A percentile compares a stretch with the other conserved stretches of the same genome.
Evolutionary conservation across 2,797 vertebrate genomes (phyloP).

Genomic region (Clarias fuscus): DNA sequence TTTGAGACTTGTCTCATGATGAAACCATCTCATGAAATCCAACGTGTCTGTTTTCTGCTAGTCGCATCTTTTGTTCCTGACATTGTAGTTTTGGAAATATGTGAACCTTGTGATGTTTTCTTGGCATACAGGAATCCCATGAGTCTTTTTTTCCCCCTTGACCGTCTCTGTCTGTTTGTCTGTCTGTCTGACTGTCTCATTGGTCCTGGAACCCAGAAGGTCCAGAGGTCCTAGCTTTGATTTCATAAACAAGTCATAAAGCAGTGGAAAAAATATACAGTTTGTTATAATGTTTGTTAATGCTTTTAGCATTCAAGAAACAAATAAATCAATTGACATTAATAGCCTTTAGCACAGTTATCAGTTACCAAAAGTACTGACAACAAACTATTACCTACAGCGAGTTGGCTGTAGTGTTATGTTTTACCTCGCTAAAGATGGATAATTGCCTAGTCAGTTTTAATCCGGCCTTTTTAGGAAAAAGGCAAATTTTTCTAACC

Average conservation of each 20-base stretch:
- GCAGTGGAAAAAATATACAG: neutral
- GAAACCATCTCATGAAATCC: neutral
- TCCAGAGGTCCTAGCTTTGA: neutral
- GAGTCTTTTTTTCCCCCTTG: neutral
- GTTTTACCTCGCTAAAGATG: neutral
- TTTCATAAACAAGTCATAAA: neutral
- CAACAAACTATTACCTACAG: neutral
- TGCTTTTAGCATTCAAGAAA: neutral
- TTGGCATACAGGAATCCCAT: neutral
- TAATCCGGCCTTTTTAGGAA: neutral
- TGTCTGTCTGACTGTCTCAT: neutral
- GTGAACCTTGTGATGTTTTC: neutral
- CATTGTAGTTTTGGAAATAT: neutral
- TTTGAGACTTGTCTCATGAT: neutral
- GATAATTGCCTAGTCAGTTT: neutral
- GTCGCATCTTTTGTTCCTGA: neutral
- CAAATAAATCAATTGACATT: neutral
- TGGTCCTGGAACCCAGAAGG: neutral
- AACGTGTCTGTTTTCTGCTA: neutral
- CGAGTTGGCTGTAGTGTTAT: neutral
- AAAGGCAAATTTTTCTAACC: neutral
- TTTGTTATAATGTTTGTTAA: neutral
- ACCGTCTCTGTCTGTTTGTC: neutral
- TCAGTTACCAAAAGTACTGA: neutral
- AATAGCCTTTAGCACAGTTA: neutral